Base-by-base conservation (phyloP, 1,140 invertebrate genomes). In the Wasmannia auropunctata region DNA sequence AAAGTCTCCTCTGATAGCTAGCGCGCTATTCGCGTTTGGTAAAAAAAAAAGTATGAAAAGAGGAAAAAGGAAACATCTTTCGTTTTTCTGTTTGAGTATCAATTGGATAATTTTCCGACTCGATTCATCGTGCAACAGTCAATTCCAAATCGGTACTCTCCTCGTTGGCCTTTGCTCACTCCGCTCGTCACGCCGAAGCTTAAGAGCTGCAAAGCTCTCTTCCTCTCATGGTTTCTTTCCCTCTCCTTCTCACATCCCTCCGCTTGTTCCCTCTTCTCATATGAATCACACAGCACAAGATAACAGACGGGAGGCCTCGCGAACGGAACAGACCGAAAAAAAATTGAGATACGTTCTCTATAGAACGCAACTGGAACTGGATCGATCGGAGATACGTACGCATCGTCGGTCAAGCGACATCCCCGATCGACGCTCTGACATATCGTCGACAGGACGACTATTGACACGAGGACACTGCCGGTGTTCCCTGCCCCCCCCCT, bases 381-480 rank as follows among this genome's bases (percentile, higher is more conserved):
- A 54, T 83, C 28, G 37, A 60, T 74, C 67, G 28, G 8, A 72
- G 79, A 72, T 72, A 69, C 7, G 43, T 25, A 69, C 22, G 65
- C 49, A 56, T 19, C 49, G 6, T 43, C 37, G 51, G 31, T 69
- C 43, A 67, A 49, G 8, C 22, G 63, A 31, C 37, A 72, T 60
- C 37, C 54, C 19, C 67, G 67, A 83, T 72, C 25, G 34, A 43
- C 25, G 3, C 37, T 81, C 22, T 14, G 40, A 62, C 54, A 28
- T 34, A 63, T 79, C 51, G 34, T 58, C 28, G 58, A 63, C 75
- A 65, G 28, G 14, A 65, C 43, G 58, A 46, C 14, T 4, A 37
- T 63, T 49, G 60, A 79, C 76, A 67, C 60, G 60, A 79, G 60
- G 76, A 79, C 60, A 65, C 60, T 79, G 58, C 75, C 75, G 58